Evolutionary conservation across 2,797 vertebrate species (phyloP).

Genomic region (Lithobates pipiens): DNA sequence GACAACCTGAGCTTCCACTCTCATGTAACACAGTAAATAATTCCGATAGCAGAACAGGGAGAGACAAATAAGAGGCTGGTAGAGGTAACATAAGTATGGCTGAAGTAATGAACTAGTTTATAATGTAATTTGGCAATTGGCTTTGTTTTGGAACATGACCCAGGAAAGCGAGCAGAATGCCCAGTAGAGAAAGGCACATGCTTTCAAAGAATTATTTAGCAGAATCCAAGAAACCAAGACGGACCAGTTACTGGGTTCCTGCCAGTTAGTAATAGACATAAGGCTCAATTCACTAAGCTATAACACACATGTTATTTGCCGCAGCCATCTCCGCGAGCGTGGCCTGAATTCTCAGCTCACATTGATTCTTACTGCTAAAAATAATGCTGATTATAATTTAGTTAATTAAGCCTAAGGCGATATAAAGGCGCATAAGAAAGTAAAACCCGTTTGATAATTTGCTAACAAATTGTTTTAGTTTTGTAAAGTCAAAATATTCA

Average conservation of each 20-base stretch:
- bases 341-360: too few relatives aligned
- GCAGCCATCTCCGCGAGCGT: too few relatives aligned
- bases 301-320: too few relatives aligned
- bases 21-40: conserved; percentile 47
- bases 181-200: neutral
- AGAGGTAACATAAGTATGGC: conserved; percentile 3
- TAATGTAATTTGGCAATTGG: neutral
- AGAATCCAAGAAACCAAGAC: neutral
- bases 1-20: conserved; percentile 32
- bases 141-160: neutral
- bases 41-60: neutral
- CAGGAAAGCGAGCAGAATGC: neutral
- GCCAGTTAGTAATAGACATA: too few relatives aligned
- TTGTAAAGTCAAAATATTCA: too few relatives aligned
- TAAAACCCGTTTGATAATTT: too few relatives aligned
- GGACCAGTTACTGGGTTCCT: neutral
- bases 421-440: too few relatives aligned
- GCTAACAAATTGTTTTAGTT: too few relatives aligned
- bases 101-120: neutral
- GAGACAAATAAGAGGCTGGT: conserved; percentile 37
- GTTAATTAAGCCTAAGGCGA: too few relatives aligned
- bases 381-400: too few relatives aligned
- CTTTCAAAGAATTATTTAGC: neutral
- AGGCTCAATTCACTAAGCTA: too few relatives aligned
- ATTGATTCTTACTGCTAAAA: too few relatives aligned